Conservation (phyloP, 2,113 vertebrate genomes). For the Nipponia nippon region DNA sequence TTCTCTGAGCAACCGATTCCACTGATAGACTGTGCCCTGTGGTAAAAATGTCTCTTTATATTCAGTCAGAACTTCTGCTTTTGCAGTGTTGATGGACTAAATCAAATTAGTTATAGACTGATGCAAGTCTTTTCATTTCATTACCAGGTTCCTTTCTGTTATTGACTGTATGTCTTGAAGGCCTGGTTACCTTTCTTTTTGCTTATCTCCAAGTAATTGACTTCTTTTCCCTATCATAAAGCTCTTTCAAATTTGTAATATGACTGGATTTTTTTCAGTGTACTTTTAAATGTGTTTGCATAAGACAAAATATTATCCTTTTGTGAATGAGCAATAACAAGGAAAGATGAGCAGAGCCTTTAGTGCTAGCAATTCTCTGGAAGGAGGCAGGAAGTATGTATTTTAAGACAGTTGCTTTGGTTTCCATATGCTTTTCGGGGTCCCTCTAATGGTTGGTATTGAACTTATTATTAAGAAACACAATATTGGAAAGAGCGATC, state of each 20-base stretch:
- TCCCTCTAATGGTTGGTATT: conserved; percentile 25
- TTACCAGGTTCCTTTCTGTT: neutral
- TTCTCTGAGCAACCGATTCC: neutral
- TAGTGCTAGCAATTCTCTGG: neutral
- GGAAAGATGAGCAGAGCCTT: neutral
- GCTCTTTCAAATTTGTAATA: neutral
- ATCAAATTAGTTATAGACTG: neutral
- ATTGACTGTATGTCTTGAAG: neutral
- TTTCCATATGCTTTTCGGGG: neutral
- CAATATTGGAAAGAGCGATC: neutral
- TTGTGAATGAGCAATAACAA: neutral
- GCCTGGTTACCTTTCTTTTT: neutral
- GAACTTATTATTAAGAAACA: neutral
- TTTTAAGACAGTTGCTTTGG: neutral
- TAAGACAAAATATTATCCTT: neutral
- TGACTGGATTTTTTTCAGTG: neutral
- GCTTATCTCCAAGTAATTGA: neutral
- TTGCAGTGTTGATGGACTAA: neutral
- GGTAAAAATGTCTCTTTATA: neutral
- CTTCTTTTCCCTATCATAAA: neutral
- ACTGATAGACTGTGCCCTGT: neutral
- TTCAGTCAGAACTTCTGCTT: neutral
- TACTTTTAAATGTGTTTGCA: neutral
- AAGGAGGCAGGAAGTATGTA: neutral
- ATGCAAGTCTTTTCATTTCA: neutral